Percentiles rank a stretch among this genome's conserved stretches.
These are phyloP conservation scores for Tetramorium bicarinatum DNA, from an alignment of 2,888 invertebrate species.

Conservation along the genomic window DNA sequence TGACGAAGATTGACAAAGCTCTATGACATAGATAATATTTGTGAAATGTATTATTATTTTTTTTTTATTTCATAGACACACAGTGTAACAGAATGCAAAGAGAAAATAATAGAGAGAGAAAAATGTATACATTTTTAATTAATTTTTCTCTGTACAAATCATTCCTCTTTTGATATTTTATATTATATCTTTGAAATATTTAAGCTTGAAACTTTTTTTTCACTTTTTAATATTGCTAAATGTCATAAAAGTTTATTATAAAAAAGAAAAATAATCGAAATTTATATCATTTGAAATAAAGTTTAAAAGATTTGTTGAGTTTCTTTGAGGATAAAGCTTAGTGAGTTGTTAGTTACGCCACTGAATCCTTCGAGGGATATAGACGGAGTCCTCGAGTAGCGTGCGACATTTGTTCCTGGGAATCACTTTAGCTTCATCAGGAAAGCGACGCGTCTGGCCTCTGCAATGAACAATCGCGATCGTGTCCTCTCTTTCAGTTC, in stretches of 20 bases:
- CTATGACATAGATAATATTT: neutral
- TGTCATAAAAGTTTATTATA: neutral
- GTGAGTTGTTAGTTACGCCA: slow-evolving; percentile 14
- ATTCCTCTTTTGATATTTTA: neutral
- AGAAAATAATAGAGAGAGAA: neutral
- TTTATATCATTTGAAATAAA: neutral
- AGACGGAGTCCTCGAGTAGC: slow-evolving; percentile 12
- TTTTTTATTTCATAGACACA: neutral
- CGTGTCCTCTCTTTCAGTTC: slow-evolving; percentile 23
- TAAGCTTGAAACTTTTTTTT: neutral
- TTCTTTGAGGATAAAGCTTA: neutral
- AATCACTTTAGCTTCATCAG: slow-evolving; percentile 50
- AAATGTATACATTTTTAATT: neutral
- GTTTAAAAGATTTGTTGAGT: neutral
- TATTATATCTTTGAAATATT: neutral
- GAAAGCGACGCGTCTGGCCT: slow-evolving; percentile 42
- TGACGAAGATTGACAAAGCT: slow-evolving; percentile 12
- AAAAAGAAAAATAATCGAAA: neutral
- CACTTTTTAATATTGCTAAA: neutral
- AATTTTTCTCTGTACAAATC: neutral
- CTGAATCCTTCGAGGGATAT: slow-evolving; percentile 31
- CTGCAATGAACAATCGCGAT: slow-evolving; percentile 32
- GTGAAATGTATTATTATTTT: neutral
- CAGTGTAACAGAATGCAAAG: neutral
- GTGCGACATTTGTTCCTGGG: slow-evolving; percentile 39